Percentiles rank a stretch among this genome's conserved stretches.
Conservation (phyloP, 2,113 vertebrate genomes). For the Corydoras maculifer region DNA sequence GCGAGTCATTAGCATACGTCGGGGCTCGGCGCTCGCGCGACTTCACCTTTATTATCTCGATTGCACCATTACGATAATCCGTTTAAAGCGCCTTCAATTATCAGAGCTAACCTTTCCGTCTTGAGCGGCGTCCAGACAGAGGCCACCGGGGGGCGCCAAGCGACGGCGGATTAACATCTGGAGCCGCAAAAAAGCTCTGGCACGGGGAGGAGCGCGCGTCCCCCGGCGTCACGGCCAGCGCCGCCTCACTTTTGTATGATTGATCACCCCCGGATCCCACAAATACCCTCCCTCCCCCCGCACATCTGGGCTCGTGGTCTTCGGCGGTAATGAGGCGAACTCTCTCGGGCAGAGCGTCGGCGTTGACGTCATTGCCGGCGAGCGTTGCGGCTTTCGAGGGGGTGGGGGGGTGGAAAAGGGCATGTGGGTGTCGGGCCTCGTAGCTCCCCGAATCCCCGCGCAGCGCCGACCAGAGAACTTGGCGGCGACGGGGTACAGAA, state of each 20-base stretch:
- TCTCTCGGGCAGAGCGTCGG: background rate
- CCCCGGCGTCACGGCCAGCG: background rate
- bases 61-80: conserved; percentile 7
- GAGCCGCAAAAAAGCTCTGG: conserved; percentile 15
- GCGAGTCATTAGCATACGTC: conserved; percentile 27
- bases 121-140: conserved; percentile 7
- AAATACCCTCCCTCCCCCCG: background rate
- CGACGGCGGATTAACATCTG: conserved; percentile 16
- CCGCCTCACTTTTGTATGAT: background rate
- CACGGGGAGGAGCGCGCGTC: background rate
- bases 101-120: conserved; percentile 15
- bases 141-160: background rate
- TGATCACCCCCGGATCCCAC: background rate
- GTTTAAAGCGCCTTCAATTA: conserved; percentile 10
- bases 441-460: background rate
- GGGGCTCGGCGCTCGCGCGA: background rate
- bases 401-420: background rate
- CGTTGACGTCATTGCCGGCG: no score
- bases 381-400: no score
- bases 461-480: background rate
- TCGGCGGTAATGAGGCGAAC: background rate
- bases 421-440: background rate
- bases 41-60: conserved; percentile 1
- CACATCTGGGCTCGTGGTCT: background rate
- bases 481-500: conserved; percentile 14